Evolutionary conservation across 2,888 invertebrate species (phyloP), one percentile per base, ranked within the genome.

Genomic region (Aleiodes testaceus): DNA sequence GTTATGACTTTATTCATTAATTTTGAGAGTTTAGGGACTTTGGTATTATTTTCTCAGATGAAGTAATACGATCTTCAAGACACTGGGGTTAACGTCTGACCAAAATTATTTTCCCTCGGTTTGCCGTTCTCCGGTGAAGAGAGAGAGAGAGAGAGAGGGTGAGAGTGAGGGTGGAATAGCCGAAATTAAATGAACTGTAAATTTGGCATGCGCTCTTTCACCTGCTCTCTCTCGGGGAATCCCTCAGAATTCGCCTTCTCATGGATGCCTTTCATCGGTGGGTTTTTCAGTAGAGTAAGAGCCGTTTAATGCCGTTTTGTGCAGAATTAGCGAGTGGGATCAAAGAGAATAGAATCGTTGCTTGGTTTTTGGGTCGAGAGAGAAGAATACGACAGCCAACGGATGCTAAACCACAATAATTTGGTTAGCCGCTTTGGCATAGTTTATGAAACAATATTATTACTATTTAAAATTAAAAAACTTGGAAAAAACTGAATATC

Each of bases 121-220:
- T 6, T 12, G 1, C 26, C 12, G 14, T 2, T 16, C 14, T 6
- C 16, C 14, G 14, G 12, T 12, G 12, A 45, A 26, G 26, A 26
- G 26, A 26, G 1, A 26, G 26, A 26, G 26, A 26, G 1, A 47
- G 7, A 4, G 14, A 16, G 6, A 9, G 12, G 5, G 4, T 1
- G 16, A 5, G n/a, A 36, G 45, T 36, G 71, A 72, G 71, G 73
- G 72, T 72, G 69, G 74, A 74, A 86, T 86, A 83, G 84, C 82
- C 81, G 81, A 80, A 79, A 82, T 85, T 85, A 83, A 86, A 86
- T 86, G 85, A 85, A 82, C 80, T 84, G 81, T 81, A 63, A 72
- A 72, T 36, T 66, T 66, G 18, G 36, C 50, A 55, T 22, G 69
- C 20, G 71, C 71, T 71, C 78, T 78, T 81, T 83, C 84, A 85